Base-by-base conservation (phyloP, 1,140 invertebrate genomes). In the Acromyrmex echinatior region DNA sequence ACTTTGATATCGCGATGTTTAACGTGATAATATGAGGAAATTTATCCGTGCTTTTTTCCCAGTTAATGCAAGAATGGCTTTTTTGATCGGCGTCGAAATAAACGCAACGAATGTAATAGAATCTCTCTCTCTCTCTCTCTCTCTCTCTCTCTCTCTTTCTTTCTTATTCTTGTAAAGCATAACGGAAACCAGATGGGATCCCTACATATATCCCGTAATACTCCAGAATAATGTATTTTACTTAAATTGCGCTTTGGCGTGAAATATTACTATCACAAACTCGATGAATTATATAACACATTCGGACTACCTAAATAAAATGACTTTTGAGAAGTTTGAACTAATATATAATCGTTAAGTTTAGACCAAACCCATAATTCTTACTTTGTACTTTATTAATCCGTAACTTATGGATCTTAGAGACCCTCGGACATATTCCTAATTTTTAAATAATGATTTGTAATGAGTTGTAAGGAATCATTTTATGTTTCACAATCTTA, bases 161-260 rank as follows among this genome's bases (percentile, higher is more conserved):
- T 21, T 58, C 14, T 60, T 14, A 18, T 3, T 60, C 6, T 0
- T 51, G 18, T 49, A 56, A 80, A 56, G 53, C 62, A 39, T 45
- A 71, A 81, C 65, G 65, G 65, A 81, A 81, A 28, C 31, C 65
- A 81, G 65, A 70, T 81, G 66, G 63, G 45, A 58, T 25, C 31
- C 31, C 21, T 71, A 39, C n/a, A 16, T 56, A 16, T 56, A 35
- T 56, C 5, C 3, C 31, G 51, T 39, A 28, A 18, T 4, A 14
- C 3, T 3, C n/a, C 16, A 58, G 28, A 70, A 45, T 58, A 39
- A 56, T 3, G 14, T 56, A 28, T 70, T 70, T 81, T 35, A 18
- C 9, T 70, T 3, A 39, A 70, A 53, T 53, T 35, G n/a, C 6
- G 9, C 4, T 53, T 35, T 35, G 18, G 7, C 39, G 14, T 18